Percentiles rank a stretch among this genome's conserved stretches.
These are phyloP conservation scores for Aurelia coerulea DNA, from an alignment of 30 jellyfish, hydroid and myxozoan species.

Conservation along the genomic window DNA sequence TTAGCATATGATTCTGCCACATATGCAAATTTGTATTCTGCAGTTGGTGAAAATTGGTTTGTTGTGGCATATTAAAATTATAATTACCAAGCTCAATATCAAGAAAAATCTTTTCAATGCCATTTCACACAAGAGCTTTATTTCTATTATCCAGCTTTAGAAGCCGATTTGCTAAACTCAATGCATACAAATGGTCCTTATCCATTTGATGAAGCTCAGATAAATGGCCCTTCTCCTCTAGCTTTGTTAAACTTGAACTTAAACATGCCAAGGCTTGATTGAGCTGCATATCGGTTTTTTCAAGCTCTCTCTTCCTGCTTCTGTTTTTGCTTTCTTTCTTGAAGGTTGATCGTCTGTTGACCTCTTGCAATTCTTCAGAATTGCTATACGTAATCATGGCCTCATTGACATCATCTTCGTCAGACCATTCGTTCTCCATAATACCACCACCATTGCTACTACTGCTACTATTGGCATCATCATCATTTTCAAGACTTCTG, in stretches of 20 bases:
- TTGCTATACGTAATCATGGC: too few species aligned
- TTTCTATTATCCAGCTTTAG: constrained; percentile 17
- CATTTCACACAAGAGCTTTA: constrained; percentile 22
- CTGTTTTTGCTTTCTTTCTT: too few species aligned
- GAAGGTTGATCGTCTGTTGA: too few species aligned
- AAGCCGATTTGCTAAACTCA: constrained; percentile 25
- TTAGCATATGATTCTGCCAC: too few species aligned
- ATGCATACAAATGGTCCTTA: constrained; percentile 30
- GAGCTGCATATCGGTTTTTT: constrained; percentile 4
- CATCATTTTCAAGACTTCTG: too few species aligned
- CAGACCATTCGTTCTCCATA: too few species aligned
- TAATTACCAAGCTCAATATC: constrained; percentile 34
- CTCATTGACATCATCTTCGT: too few species aligned
- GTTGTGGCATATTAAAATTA: constrained; percentile 17
- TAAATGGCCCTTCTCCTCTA: background rate
- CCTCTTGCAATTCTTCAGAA: too few species aligned
- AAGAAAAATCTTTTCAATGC: constrained; percentile 25
- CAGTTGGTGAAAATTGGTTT: too few species aligned
- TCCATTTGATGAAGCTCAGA: background rate
- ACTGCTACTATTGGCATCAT: too few species aligned
- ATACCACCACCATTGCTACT: too few species aligned
- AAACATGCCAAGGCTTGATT: constrained; percentile 21
- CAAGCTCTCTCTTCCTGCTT: constrained; percentile 9
- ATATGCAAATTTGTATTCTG: too few species aligned
- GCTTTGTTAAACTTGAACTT: constrained; percentile 6